Evolutionary conservation across 2,797 vertebrate genomes (phyloP), one percentile per base, ranked within the genome.

Genomic region (Danio albolineatus): DNA sequence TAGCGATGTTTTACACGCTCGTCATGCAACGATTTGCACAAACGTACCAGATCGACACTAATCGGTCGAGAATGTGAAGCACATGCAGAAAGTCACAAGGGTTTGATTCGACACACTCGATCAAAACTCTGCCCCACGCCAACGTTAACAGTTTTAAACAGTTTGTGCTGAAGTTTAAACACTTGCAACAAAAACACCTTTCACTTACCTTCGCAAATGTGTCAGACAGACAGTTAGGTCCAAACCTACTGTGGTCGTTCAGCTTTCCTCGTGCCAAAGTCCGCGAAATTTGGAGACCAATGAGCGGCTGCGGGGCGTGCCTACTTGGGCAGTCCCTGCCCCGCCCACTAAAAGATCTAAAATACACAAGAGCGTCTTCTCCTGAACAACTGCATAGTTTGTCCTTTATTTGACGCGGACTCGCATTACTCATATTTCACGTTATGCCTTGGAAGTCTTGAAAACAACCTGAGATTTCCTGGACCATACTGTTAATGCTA

Each of bases 231-330:
- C 14, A 0, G 8, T 1, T 39, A 21, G 10, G 10, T 0, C 38
- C 28, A 10, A 8, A 60, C 4, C 36, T 3, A 3, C 41, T 69
- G 0, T 77, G 43, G 1, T 59, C 4, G 44, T 48, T 7, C 44
- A 12, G 44, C 9, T 17, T 14, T 38, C 67, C 48, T 38, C 48
- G 48, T 38, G 59, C 6, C 67, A 88, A 92, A 93, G 90, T 93
- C 91, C 91, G 92, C 92, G 59, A 85, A 94, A 93, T 90, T 87
- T 87, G 86, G 54, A 7, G 7, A 77, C 92, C 92, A 92, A 93
- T 93, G 90, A 76, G 19, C 7, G 7, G 1, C 51, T n/a, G 38
- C 5, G 49, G 41, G 75, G 70, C 41, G 65, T 75, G 70, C 17
- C 8, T 21, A 36, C 8, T 10, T 36, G 44, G 17, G n/a, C 10